A percentile compares a stretch with the other conserved stretches of the same genome.
phyloP scores from a whole-genome alignment of 2,888 invertebrate genomes.

The Metalampra italica region DNA sequence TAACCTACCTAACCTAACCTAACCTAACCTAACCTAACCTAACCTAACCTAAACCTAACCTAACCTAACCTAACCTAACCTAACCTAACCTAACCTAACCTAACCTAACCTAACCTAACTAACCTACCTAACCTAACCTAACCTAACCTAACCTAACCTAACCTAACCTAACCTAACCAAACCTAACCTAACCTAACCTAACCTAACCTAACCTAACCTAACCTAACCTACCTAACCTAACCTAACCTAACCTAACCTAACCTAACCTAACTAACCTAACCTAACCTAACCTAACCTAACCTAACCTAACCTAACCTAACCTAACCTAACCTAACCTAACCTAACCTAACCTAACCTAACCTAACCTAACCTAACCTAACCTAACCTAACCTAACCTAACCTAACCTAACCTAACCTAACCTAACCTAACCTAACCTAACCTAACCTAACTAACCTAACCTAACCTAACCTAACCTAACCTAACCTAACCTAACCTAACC shows the following conservation, averaged over 20 bases:
- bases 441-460: conserved; percentile 10
- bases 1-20: no score
- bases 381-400: conserved; percentile 22
- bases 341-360: conserved; percentile 12
- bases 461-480: conserved; percentile 12
- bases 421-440: conserved; percentile 13
- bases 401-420: conserved; percentile 18
- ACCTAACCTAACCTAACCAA: conserved; percentile 1
- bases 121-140: background rate
- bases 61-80: no score
- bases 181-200: no score
- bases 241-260: background rate
- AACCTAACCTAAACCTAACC: no score
- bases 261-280: conserved; percentile 4
- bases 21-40: no score
- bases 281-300: conserved; percentile 10
- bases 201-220: background rate
- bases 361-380: conserved; percentile 15
- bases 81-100: no score
- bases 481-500: conserved; percentile 20
- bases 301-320: conserved; percentile 11
- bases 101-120: no score
- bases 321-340: conserved; percentile 11
- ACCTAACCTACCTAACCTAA: conserved; percentile 4
- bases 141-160: conserved; percentile 1